Percentiles rank a stretch among this genome's conserved stretches.
Conservation (phyloP, 2,888 invertebrate species). For the Pediacus dermestoides region DNA sequence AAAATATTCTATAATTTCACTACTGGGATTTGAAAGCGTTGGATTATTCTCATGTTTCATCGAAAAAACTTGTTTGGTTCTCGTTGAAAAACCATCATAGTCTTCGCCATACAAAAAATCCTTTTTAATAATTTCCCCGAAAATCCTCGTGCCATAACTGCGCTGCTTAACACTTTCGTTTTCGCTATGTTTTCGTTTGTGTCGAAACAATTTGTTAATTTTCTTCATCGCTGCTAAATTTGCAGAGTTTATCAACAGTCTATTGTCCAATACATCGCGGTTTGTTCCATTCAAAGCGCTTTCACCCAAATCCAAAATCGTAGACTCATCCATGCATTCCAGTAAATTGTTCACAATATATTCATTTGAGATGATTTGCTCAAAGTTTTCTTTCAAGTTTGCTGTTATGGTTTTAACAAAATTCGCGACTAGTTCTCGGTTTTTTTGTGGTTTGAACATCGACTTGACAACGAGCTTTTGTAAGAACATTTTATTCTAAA, state of each 20-base stretch:
- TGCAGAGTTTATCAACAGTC: slow-evolving; percentile 29
- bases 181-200: slow-evolving; percentile 34
- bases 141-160: slow-evolving; percentile 28
- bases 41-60: background rate
- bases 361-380: slow-evolving; percentile 37
- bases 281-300: too few species aligned
- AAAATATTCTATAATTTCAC: slow-evolving; percentile 22
- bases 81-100: slow-evolving; percentile 14
- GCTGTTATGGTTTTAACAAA: slow-evolving; percentile 31
- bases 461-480: slow-evolving; percentile 42
- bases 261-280: too few species aligned
- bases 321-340: slow-evolving; percentile 32
- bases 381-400: slow-evolving; percentile 36
- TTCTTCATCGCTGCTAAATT: slow-evolving; percentile 32
- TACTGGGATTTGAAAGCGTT: slow-evolving; percentile 11
- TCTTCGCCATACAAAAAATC: slow-evolving; percentile 15
- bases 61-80: slow-evolving; percentile 11
- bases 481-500: slow-evolving; percentile 43
- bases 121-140: slow-evolving; percentile 25
- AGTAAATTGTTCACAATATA: slow-evolving; percentile 37
- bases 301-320: slow-evolving; percentile 28
- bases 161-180: background rate
- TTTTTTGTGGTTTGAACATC: slow-evolving; percentile 38
- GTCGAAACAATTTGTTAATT: slow-evolving; percentile 39
- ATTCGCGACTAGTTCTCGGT: slow-evolving; percentile 32